phyloP scores from a whole-genome alignment of 2,888 invertebrate genomes.

The Oligia latruncula region DNA sequence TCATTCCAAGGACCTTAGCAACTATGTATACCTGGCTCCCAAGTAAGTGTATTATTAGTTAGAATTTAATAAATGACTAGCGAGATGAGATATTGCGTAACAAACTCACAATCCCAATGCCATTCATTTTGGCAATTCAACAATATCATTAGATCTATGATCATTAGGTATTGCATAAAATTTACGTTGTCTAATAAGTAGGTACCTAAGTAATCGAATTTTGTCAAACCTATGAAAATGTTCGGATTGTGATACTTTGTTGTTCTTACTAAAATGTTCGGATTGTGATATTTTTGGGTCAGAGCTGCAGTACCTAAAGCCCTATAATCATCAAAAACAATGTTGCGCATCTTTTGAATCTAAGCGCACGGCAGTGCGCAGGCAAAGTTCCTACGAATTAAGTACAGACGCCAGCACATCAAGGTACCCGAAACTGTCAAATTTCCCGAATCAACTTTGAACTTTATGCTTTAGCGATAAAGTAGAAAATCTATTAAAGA shows the following conservation, averaged over 20 bases:
- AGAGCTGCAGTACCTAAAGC: neutral
- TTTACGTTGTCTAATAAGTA: neutral
- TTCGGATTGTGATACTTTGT: too few relatives aligned
- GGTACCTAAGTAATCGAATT: neutral
- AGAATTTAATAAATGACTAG: neutral
- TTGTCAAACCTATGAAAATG: neutral
- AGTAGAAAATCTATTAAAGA: too few relatives aligned
- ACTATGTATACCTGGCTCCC: constrained; percentile 92
- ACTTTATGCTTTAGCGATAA: too few relatives aligned
- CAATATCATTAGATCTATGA: too few relatives aligned
- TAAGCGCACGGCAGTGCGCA: too few relatives aligned
- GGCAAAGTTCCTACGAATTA: too few relatives aligned
- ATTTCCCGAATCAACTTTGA: too few relatives aligned
- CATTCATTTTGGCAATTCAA: neutral
- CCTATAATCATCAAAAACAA: neutral
- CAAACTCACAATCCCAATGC: neutral
- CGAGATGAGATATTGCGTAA: too few relatives aligned
- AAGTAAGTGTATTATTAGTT: constrained; percentile 85
- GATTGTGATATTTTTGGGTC: neutral
- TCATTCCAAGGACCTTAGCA: constrained; percentile 91
- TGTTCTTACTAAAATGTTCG: neutral
- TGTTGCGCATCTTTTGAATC: too few relatives aligned
- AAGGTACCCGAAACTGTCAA: too few relatives aligned
- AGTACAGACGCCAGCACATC: too few relatives aligned
- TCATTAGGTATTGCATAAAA: neutral